phyloP scores from a whole-genome alignment of 2,113 vertebrate genomes.

The Siniperca knerii region DNA sequence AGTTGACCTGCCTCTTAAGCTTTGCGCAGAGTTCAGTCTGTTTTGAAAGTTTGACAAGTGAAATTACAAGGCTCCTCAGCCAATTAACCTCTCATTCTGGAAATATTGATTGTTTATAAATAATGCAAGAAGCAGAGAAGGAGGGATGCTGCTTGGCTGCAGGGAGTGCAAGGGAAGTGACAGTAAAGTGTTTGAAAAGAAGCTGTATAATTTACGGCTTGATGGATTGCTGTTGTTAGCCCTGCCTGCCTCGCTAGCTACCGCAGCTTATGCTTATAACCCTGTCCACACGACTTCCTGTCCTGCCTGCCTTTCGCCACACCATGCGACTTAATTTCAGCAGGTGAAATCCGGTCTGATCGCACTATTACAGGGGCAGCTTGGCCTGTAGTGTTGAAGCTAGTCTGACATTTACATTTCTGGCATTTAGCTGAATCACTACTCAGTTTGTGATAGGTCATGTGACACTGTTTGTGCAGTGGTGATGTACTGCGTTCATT shows the following conservation, averaged over 20 bases:
- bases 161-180: not conserved
- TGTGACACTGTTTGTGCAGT: not conserved
- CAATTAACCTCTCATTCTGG: not conserved
- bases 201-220: not conserved
- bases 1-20: not conserved
- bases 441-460: not conserved
- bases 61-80: not conserved
- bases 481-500: too few species aligned
- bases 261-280: too few species aligned
- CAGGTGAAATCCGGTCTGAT: not conserved
- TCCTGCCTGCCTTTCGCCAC: not conserved
- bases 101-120: not conserved
- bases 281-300: not conserved
- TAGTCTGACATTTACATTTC: not conserved
- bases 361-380: not conserved
- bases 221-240: not conserved
- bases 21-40: too few species aligned
- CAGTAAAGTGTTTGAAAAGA: not conserved
- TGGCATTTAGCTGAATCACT: constrained; percentile 14
- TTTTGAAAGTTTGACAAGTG: not conserved
- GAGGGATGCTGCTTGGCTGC: not conserved
- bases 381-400: not conserved
- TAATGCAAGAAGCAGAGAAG: not conserved
- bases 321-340: not conserved
- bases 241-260: not conserved